phyloP scores from a whole-genome alignment of 2,888 invertebrate species.

The Eupithecia insigniata region DNA sequence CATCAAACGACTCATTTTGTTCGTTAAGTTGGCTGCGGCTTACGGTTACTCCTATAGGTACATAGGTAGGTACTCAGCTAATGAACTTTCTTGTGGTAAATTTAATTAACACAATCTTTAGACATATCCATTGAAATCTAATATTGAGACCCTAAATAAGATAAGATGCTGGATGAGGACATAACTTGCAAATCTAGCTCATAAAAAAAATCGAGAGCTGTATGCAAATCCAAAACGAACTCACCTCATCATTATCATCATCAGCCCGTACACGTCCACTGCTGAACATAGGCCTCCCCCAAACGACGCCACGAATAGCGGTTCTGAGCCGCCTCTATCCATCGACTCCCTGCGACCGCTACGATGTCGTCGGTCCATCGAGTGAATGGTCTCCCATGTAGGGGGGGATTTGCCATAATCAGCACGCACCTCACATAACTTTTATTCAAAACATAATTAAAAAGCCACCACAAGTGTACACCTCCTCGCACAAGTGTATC shows the following conservation, averaged over 20 bases:
- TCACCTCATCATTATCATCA: too few species aligned
- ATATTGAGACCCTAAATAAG: neutral
- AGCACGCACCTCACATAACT: too few species aligned
- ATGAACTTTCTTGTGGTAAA: neutral
- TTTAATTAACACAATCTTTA: neutral
- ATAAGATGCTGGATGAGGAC: neutral
- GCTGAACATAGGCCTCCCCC: too few species aligned
- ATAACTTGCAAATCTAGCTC: neutral
- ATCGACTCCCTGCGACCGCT: too few species aligned
- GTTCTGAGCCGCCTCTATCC: too few species aligned
- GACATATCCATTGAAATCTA: neutral
- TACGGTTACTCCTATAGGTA: neutral
- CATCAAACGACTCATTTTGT: constrained; percentile 13
- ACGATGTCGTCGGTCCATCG: too few species aligned
- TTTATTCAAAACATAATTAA: constrained; percentile 3
- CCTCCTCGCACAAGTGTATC: constrained; percentile 14
- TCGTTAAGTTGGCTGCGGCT: neutral
- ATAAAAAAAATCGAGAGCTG: neutral
- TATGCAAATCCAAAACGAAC: neutral
- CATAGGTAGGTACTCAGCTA: too few species aligned
- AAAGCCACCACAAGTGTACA: constrained; percentile 21
- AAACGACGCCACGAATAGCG: too few species aligned
- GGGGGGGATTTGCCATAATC: too few species aligned
- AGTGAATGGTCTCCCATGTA: too few species aligned
- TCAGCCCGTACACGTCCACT: too few species aligned